Evolutionary conservation across 1,140 invertebrate genomes (phyloP), one percentile per base, ranked within the genome.

Genomic region (Linepithema humile): DNA sequence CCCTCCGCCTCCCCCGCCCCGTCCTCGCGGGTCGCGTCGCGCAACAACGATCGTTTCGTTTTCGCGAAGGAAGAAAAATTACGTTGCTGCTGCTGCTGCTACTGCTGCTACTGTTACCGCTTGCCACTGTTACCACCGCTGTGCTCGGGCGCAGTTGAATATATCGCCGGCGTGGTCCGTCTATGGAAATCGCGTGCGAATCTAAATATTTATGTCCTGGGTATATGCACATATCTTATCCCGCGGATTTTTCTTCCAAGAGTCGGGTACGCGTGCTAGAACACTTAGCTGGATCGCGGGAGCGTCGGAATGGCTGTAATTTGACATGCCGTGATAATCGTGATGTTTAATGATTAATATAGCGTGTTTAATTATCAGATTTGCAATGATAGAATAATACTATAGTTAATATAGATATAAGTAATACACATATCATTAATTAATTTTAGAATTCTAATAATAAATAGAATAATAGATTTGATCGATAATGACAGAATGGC

Each of bases 41-140:
- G 64, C 75, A 80, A 80, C 75, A 70, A 69, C 64, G 64, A 80
- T 80, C 64, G 75, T 70, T 80, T 80, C 75, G 75, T 80, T 80
- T 80, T 70, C 75, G 48, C 75, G 75, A 55, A 69, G 75, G 64
- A 69, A 80, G 75, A 80, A 80, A 80, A 80, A 80, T 80, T 80
- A 50, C 75, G 26, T 20, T 9, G 43, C 20, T n/a, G 29, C 6
- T 29, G 57, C n/a, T n/a, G n/a, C n/a, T n/a, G n/a, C n/a, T n/a
- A n/a, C n/a, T 32, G 32, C 32, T 15, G 29, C 29, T 17, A 12
- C 29, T 60, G 57, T 29, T 60, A 32, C 59, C 32, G 57, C n/a
- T 38, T n/a, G 60, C 15, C 15, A 32, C 35, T 60, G 69, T 55
- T 55, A 26, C 69, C 69, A 32, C 20, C n/a, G 15, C 43, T 45